Evolutionary conservation across 2,113 vertebrate genomes (phyloP), one percentile per base, ranked within the genome.

Genomic region (Willisornis vidua): DNA sequence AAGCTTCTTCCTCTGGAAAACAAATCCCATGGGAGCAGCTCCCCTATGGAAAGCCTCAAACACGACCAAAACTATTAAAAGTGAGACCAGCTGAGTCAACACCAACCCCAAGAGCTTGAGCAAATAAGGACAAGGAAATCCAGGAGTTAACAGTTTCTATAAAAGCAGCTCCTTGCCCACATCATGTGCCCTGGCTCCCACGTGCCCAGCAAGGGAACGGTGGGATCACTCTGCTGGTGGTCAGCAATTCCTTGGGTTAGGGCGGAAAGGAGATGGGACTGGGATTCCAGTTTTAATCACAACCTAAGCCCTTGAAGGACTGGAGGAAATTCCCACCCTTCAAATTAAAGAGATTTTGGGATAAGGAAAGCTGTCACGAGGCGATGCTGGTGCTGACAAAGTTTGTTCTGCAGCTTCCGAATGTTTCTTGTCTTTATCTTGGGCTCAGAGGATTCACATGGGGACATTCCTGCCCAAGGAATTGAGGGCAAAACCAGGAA

Each of bases 351-450:
- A 12, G 73, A 31, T 45, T 45, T 39, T 33, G 0, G 19, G 39
- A 31, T n/a, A 77, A 31, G 46, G 41, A 46, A 59, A 68, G 49
- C 39, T n/a, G 31, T 22, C 15, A 10, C 28, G 15, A 49, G 75
- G 63, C 1, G 2, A 28, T 5, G 26, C 6, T 29, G 2, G 2
- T 0, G 1, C 84, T 43, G 71, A 12, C 15, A 9, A 33, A 39
- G n/a, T 29, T 59, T 31, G 29, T 20, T 45, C 15, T 54, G 68
- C 31, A 37, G 45, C 46, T 63, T 33, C 45, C 10, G 16, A 61
- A 25, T 2, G 0, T 20, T 41, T 7, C 16, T 25, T 29, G 18
- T 6, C 22, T 43, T 26, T 45, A 5, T 24, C 39, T 45, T 15
- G 23, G 46, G 4, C 10, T 23, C 45, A 51, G 41, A 0, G 3